phyloP scores from a whole-genome alignment of 2,888 invertebrate species.

The Sturmia bella region DNA sequence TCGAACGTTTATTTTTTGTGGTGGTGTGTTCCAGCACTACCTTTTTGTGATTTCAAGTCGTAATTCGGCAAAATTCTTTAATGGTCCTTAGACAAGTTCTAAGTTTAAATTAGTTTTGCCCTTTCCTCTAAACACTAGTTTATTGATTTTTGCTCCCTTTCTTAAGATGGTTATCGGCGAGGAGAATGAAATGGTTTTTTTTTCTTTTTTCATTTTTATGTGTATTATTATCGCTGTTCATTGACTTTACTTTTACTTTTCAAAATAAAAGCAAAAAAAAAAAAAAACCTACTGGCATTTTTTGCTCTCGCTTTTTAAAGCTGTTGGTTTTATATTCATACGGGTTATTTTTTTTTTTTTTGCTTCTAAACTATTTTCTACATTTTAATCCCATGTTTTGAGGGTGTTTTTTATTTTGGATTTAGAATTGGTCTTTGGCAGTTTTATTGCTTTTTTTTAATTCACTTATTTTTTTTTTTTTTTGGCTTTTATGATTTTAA shows the following conservation, averaged over 20 bases:
- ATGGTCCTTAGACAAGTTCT: no score
- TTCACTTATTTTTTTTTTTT: background rate
- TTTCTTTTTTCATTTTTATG: background rate
- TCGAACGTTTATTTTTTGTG: no score
- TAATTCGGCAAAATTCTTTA: no score
- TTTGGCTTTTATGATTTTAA: constrained; percentile 8
- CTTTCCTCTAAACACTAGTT: constrained; percentile 3
- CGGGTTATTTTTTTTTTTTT: constrained; percentile 29
- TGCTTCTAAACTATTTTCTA: constrained; percentile 12
- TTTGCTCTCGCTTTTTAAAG: background rate
- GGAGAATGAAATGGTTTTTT: constrained; percentile 6
- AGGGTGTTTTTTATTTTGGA: constrained; percentile 20
- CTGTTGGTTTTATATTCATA: constrained; percentile 9
- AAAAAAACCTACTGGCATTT: constrained; percentile 16
- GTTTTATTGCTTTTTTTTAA: constrained; percentile 3
- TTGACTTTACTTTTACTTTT: constrained; percentile 1
- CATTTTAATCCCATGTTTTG: constrained; percentile 19
- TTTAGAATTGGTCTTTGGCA: constrained; percentile 12
- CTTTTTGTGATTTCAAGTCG: no score
- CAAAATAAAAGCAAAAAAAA: no score
- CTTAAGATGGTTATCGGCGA: constrained; percentile 3
- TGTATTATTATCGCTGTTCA: constrained; percentile 26
- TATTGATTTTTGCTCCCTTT: constrained; percentile 22
- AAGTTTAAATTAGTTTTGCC: background rate
- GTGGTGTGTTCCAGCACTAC: no score